Evolutionary conservation across 1,140 invertebrate genomes (phyloP).

Genomic region (Brevipalpus yothersi): DNA sequence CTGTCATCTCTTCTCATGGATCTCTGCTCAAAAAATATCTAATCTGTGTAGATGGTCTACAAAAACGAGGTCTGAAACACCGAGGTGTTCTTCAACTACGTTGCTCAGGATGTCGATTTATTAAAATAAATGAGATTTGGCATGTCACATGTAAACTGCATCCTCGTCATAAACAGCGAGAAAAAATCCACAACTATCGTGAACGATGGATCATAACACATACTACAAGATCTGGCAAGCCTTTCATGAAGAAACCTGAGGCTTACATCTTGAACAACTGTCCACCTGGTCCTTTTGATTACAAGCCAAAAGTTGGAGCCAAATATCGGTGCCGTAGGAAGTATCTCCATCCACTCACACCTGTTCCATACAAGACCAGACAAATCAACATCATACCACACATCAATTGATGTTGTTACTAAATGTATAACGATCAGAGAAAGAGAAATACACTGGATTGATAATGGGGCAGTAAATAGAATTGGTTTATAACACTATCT

Average conservation of each 20-base stretch:
- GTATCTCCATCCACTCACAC: not conserved
- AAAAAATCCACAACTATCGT: conserved; percentile 31
- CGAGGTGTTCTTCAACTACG: conserved; percentile 30
- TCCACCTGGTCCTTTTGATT: not conserved
- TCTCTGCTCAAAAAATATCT: no score
- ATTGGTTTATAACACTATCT: no score
- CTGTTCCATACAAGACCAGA: no score
- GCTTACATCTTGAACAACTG: not conserved
- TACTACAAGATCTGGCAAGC: conserved; percentile 30
- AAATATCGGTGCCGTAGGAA: not conserved
- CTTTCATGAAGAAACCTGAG: conserved; percentile 18
- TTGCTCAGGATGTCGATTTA: conserved; percentile 49
- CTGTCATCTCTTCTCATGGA: no score
- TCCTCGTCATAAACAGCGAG: conserved; percentile 50
- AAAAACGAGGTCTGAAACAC: conserved; percentile 28
- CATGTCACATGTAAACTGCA: conserved; percentile 45
- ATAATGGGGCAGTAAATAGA: no score
- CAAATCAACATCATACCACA: no score
- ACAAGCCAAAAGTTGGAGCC: not conserved
- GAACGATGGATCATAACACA: conserved; percentile 43
- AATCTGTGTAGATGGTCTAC: not conserved
- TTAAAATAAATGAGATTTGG: conserved; percentile 33
- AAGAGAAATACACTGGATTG: no score
- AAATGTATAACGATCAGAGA: no score
- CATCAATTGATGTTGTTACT: no score